Evolutionary conservation across 2,888 invertebrate genomes (phyloP), one percentile per base, ranked within the genome.

Genomic region (Spisula subtruncata): DNA sequence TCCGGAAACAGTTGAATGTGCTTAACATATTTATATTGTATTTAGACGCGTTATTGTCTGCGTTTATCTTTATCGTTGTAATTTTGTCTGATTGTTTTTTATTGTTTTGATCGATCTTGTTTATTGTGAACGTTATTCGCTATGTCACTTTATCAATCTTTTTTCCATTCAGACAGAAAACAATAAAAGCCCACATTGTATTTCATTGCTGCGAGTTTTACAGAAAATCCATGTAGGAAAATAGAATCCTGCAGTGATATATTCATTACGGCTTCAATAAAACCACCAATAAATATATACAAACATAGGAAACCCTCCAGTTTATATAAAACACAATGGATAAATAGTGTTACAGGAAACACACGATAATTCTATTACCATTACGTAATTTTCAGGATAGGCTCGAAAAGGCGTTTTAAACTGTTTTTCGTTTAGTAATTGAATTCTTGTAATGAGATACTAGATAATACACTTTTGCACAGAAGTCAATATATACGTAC

Each of bases 111-210:
- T 66, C 25, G n/a, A 25, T 10, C 10, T 66, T 66, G 20, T 20
- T 66, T 66, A 66, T 66, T 66, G 60, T 66, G 60, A 25, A 25
- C n/a, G 60, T 66, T 66, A 66, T 66, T 66, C 60, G 25, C 25
- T 25, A 25, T 66, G 60, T 66, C 60, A 25, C 60, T 10, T 66
- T 25, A 66, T 66, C 60, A n/a, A 66, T 66, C 41, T 41, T 5
- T 8, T 41, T 41, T 41, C 60, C 60, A 66, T 66, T 66, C 60
- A 66, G 60, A 66, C 60, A 8, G 60, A n/a, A 66, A 66, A 66
- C 60, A 66, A 66, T 66, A 66, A 66, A 66, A 66, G 25, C 60
- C 10, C 60, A 66, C 25, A n/a, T 25, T 66, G 60, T 66, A 66
- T 66, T 66, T 66, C 60, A 25, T 66, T 66, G 60, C 25, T 5